A percentile compares a stretch with the other conserved stretches of the same genome.
phyloP scores from a whole-genome alignment of 1,140 invertebrate genomes.

The Temnothorax longispinosus region DNA sequence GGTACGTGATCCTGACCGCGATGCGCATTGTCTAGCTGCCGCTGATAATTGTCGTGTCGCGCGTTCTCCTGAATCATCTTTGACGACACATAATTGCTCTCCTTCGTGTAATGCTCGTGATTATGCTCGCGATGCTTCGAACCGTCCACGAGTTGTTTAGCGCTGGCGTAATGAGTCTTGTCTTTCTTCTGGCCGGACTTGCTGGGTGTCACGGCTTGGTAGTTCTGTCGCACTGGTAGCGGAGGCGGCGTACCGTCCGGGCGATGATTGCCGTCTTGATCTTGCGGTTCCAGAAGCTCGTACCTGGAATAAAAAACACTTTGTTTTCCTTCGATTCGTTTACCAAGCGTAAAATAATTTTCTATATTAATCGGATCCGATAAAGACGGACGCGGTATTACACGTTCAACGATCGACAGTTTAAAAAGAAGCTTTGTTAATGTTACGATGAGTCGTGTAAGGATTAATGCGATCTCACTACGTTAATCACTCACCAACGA shows the following conservation, averaged over 20 bases:
- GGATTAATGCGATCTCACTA: conserved; percentile 2
- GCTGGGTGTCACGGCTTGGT: conserved; percentile 74
- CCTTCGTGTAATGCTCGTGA: conserved; percentile 80
- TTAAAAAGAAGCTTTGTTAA: conserved; percentile 19
- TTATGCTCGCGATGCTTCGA: conserved; percentile 74
- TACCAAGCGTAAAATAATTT: not conserved
- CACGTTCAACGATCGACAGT: conserved; percentile 60
- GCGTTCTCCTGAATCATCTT: conserved; percentile 79
- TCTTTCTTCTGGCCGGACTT: conserved; percentile 79
- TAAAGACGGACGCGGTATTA: not conserved
- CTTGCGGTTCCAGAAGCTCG: conserved; percentile 86
- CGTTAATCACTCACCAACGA: conserved; percentile 86
- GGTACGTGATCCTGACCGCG: conserved; percentile 76
- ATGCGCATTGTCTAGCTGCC: conserved; percentile 77
- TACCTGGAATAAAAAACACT: conserved; percentile 79
- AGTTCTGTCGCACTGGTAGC: conserved; percentile 84
- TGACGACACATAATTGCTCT: conserved; percentile 81
- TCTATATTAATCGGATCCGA: not conserved
- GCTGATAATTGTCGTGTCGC: conserved; percentile 81
- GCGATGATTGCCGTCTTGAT: conserved; percentile 77
- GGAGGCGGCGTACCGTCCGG: conserved; percentile 85
- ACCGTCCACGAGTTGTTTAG: conserved; percentile 75
- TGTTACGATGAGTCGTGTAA: not conserved
- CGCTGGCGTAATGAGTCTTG: conserved; percentile 78
- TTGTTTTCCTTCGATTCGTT: not conserved